These are phyloP conservation scores for Prosopocoilus inquinatus DNA, from an alignment of 2,888 invertebrate species.

Conservation along the genomic window DNA sequence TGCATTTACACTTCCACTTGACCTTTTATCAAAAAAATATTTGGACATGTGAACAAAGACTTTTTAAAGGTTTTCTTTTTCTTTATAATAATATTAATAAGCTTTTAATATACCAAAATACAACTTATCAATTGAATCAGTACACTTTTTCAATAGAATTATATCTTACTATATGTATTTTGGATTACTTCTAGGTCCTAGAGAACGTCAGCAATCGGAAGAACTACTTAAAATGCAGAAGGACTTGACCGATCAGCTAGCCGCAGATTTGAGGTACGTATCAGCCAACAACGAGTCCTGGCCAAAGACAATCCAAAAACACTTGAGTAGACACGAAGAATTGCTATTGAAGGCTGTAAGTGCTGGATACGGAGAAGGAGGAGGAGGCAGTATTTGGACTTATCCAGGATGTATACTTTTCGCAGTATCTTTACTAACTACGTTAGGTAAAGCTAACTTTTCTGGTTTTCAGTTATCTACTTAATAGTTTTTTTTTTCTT, in stretches of 20 bases:
- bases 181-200: conserved; percentile 54
- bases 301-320: conserved; percentile 60
- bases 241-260: conserved; percentile 61
- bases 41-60: too few species aligned
- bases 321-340: conserved; percentile 58
- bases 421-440: conserved; percentile 67
- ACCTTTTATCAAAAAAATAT: too few species aligned
- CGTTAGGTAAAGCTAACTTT: conserved; percentile 55
- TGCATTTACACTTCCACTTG: too few species aligned
- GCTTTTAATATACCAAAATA: too few species aligned
- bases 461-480: background rate
- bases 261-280: conserved; percentile 63
- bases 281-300: conserved; percentile 56
- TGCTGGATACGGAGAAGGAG: conserved; percentile 57
- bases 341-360: conserved; percentile 58
- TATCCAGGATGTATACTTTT: conserved; percentile 68
- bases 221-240: conserved; percentile 59
- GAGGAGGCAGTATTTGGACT: conserved; percentile 64
- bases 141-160: background rate
- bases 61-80: too few species aligned
- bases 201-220: conserved; percentile 57
- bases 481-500: conserved; percentile 6
- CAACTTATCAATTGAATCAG: too few species aligned
- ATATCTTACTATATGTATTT: background rate
- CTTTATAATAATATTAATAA: too few species aligned